These are phyloP conservation scores for Geopemphigus sp. DNA, from an alignment of 1,140 invertebrate genomes.

Conservation along the genomic window DNA sequence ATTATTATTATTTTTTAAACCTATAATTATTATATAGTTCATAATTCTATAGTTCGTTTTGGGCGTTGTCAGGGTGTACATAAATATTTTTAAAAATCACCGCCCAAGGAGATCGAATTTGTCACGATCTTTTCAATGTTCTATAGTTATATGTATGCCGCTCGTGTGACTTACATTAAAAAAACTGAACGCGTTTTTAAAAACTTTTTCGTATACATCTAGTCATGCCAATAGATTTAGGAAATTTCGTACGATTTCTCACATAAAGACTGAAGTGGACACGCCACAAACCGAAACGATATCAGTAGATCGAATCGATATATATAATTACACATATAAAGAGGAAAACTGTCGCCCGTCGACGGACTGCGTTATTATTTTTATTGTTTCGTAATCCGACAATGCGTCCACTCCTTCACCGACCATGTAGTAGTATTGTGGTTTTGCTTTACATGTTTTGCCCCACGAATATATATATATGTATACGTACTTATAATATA, in stretches of 20 bases:
- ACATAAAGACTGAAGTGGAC: constrained; percentile 2
- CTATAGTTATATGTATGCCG: not conserved
- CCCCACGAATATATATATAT: not conserved
- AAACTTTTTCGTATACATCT: constrained; percentile 30
- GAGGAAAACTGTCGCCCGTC: not conserved
- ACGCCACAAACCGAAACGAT: not conserved
- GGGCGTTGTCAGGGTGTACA: not conserved
- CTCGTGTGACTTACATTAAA: not conserved
- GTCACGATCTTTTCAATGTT: not conserved
- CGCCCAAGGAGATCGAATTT: too few species aligned
- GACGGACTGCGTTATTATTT: not conserved
- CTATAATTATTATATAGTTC: not conserved
- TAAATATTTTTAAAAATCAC: too few species aligned
- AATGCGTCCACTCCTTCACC: too few species aligned
- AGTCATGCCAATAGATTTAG: constrained; percentile 22
- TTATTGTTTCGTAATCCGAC: constrained; percentile 18
- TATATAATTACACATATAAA: not conserved
- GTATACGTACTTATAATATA: not conserved
- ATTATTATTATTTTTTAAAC: not conserved
- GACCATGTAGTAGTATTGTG: not conserved
- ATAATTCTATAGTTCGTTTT: not conserved
- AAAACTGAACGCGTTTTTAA: too few species aligned
- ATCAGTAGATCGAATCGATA: too few species aligned
- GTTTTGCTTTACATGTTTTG: not conserved
- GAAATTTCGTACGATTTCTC: constrained; percentile 17